A percentile compares a stretch with the other conserved stretches of the same genome.
Evolutionary conservation across 2,888 invertebrate genomes (phyloP).

Genomic region (Ceraclea dissimilis): DNA sequence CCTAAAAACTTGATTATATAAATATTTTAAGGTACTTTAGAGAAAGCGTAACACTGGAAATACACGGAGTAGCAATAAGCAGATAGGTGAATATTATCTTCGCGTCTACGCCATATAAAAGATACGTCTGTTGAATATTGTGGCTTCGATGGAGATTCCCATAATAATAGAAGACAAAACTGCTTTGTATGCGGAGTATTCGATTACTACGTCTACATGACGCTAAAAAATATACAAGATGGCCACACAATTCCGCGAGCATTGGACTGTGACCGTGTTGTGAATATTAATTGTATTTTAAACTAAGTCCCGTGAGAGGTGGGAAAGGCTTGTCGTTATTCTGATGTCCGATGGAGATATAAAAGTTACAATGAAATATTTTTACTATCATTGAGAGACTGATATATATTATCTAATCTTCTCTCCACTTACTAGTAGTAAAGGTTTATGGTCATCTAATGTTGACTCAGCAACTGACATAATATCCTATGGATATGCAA

Average conservation of each 20-base stretch:
- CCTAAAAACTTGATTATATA: too few relatives aligned
- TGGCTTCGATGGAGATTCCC: too few relatives aligned
- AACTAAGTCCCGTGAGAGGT: slow-evolving; percentile 9
- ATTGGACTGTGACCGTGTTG: slow-evolving; percentile 16
- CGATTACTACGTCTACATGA: slow-evolving; percentile 7
- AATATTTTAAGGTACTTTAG: too few relatives aligned
- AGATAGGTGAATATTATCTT: too few relatives aligned
- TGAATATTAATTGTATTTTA: slow-evolving; percentile 20
- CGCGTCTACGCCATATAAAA: too few relatives aligned
- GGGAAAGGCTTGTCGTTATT: neutral
- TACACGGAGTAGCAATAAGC: too few relatives aligned
- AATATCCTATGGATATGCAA: too few relatives aligned
- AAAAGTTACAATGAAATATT: slow-evolving; percentile 6
- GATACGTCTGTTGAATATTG: too few relatives aligned
- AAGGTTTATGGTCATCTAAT: neutral
- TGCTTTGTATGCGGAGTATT: slow-evolving; percentile 19
- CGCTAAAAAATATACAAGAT: slow-evolving; percentile 18
- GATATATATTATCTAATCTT: slow-evolving; percentile 3
- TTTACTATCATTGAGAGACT: slow-evolving; percentile 3
- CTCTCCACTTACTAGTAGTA: neutral
- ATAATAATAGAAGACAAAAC: too few relatives aligned
- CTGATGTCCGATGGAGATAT: slow-evolving; percentile 6
- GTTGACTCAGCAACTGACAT: neutral
- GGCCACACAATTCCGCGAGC: slow-evolving; percentile 21
- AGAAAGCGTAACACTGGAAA: too few relatives aligned